Evolutionary conservation across 2,888 invertebrate species (phyloP).

Genomic region (Ptilodon capucinus): DNA sequence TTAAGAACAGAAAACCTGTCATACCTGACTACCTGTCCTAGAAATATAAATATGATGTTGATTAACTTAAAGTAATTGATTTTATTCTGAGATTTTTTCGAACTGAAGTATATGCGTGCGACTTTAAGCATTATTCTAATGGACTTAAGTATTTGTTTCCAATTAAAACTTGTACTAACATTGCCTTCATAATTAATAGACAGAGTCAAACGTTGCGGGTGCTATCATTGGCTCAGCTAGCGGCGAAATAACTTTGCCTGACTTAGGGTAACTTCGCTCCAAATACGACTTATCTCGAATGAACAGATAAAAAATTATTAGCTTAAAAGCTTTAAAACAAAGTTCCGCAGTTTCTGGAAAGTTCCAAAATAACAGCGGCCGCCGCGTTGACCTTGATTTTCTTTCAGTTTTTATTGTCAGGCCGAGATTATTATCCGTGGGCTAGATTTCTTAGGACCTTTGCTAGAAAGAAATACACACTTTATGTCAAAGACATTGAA

Average conservation of each 20-base stretch:
- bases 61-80: not conserved
- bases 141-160: conserved; percentile 31
- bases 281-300: conserved; percentile 27
- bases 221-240: conserved; percentile 27
- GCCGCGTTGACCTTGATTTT: conserved; percentile 18
- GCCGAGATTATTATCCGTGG: not conserved
- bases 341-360: conserved; percentile 27
- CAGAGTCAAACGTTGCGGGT: conserved; percentile 10
- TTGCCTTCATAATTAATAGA: conserved; percentile 27
- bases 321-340: conserved; percentile 35
- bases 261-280: conserved; percentile 12
- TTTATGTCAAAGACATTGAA: too few species aligned
- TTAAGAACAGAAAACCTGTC: too few species aligned
- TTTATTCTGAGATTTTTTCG: not conserved
- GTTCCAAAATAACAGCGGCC: conserved; percentile 26
- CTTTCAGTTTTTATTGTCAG: conserved; percentile 7
- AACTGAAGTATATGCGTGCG: not conserved
- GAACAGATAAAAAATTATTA: conserved; percentile 37
- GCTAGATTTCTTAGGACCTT: not conserved
- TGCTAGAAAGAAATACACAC: too few species aligned
- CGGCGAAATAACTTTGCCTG: conserved; percentile 32
- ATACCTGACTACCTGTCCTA: too few species aligned
- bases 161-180: conserved; percentile 32
- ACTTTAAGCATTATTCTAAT: conserved; percentile 16
- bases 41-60: too few species aligned